Evolutionary conservation across 2,888 invertebrate species (phyloP).

Genomic region (Antheraea yamamai): DNA sequence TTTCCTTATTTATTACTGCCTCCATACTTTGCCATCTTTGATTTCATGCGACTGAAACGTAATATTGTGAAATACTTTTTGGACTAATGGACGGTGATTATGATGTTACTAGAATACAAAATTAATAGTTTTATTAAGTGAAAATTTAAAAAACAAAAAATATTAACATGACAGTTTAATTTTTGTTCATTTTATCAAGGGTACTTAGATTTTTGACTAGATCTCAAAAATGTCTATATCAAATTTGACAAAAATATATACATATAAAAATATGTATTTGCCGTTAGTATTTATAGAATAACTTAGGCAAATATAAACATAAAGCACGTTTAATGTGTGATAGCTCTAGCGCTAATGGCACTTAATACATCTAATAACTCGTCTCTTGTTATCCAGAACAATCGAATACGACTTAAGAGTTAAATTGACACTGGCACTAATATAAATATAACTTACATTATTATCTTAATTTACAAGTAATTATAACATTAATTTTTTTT

Average conservation of each 20-base stretch:
- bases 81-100: background rate
- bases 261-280: constrained; percentile 22
- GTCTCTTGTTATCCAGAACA: background rate
- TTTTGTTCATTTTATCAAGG: constrained; percentile 2
- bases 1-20: too few relatives aligned
- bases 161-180: background rate
- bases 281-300: constrained; percentile 15
- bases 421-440: constrained; percentile 8
- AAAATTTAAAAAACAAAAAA: background rate
- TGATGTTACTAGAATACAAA: background rate
- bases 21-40: too few relatives aligned
- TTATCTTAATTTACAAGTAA: background rate
- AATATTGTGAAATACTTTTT: background rate
- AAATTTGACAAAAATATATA: constrained; percentile 26
- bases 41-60: too few relatives aligned
- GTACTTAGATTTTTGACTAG: constrained; percentile 40
- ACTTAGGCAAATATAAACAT: constrained; percentile 32
- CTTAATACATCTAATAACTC: constrained; percentile 38
- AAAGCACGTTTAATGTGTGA: constrained; percentile 36
- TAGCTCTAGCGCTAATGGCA: constrained; percentile 59
- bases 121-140: background rate
- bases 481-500: background rate
- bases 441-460: constrained; percentile 6
- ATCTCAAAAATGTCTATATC: constrained; percentile 47
- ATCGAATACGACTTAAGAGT: background rate